Base-by-base conservation (phyloP, 1,140 invertebrate genomes). In the Phthorimaea operculella region DNA sequence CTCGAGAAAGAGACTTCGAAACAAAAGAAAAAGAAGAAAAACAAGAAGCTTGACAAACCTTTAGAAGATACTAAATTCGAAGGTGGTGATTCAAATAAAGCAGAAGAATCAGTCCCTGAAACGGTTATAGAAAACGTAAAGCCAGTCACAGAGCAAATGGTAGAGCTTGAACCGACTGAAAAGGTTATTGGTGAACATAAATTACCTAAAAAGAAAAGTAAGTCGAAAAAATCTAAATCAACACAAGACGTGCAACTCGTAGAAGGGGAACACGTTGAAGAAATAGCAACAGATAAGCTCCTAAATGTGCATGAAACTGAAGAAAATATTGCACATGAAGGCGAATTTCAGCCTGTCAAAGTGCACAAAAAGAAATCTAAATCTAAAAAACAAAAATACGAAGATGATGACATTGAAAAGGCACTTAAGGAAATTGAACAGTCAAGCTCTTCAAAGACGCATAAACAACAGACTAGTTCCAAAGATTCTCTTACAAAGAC, bases 401-500 rank as follows among this genome's bases (percentile, higher is more conserved):
- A 73, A 3, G 87, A 87, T 51, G 87, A 90, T 66, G 89, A 91
- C 64, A 88, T 90, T 61, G 89, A 90, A 63, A 88, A 87, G 69
- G 88, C 66, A 36, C 50, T 70, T 28, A 71, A 68, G 52, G 66
- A 69, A 33, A 70, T 72, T 47, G 69, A 70, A 60, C 36, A 55
- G 33, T 28, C 55, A 17, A 61, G 65, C 50, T 21, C 53, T 34
- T 18, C 56, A 39, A 73, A 70, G 52, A 28, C 6, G 2, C 21
- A 28, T 72, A 66, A 54, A 74, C 73, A 58, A 34, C 57, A 12
- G 64, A 33, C 36, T 54, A 58, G n/a, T 47, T 33, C 14, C n/a
- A 21, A 53, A 42, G 54, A 57, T 1, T 57, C 57, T 33, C 39
- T 28, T 28, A 21, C 54, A 47, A 12, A 54, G 16, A 14, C 44